Percentiles rank a stretch among this genome's conserved stretches.
phyloP scores from a whole-genome alignment of 2,113 vertebrate species.

The Pomatostomus ruficeps region DNA sequence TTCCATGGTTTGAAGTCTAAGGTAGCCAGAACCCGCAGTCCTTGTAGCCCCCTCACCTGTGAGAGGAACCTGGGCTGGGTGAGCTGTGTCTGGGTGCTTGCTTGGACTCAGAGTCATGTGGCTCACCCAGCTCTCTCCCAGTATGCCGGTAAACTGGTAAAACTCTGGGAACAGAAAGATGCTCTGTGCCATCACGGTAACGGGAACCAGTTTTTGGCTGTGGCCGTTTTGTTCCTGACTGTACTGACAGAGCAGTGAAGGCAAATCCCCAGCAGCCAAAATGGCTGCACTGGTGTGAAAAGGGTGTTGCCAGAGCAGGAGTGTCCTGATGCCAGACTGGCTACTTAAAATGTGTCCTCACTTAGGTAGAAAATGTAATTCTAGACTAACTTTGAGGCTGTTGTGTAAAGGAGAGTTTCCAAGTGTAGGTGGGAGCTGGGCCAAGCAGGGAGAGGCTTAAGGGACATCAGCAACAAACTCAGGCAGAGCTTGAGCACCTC shows the following conservation, averaged over 20 bases:
- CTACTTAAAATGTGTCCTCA: neutral
- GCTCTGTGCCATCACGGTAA: accelerated
- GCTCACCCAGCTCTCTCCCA: neutral
- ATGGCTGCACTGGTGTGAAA: accelerated
- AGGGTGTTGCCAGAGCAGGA: too few relatives aligned
- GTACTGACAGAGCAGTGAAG: neutral
- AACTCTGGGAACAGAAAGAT: neutral
- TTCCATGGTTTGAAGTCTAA: neutral
- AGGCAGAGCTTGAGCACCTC: neutral
- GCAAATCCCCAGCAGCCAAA: neutral
- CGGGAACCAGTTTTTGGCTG: accelerated
- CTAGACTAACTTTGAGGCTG: neutral
- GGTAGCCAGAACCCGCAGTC: accelerated
- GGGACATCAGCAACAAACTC: too few relatives aligned
- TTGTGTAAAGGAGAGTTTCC: neutral
- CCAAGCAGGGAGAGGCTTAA: neutral
- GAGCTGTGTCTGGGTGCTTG: neutral
- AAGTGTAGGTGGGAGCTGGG: neutral
- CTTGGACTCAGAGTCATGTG: accelerated
- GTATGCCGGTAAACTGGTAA: accelerated
- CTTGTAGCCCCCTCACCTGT: too few relatives aligned
- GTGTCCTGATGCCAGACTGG: neutral
- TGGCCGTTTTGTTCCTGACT: accelerated
- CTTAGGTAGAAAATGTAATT: neutral
- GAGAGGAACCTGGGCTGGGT: neutral